Base-by-base conservation (phyloP, 23 tunicate genomes). In the Trididemnum nubilum region DNA sequence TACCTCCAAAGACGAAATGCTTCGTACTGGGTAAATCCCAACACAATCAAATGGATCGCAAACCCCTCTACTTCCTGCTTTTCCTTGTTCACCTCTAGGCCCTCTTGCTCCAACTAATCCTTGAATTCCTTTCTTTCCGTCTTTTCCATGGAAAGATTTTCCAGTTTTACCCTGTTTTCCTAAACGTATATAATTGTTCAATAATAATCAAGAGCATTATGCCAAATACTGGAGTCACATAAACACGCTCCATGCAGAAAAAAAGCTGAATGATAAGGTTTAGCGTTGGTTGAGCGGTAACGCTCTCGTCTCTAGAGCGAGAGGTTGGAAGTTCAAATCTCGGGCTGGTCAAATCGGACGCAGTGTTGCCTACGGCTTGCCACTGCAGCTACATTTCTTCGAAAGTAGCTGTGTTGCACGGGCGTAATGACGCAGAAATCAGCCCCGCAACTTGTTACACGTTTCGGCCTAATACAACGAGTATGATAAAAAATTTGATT, bases 81-180 rank as follows among this genome's bases (percentile, higher is more conserved):
- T 22, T 38, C 78, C 78, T 73, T 38, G 30, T 21, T 40, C 39
- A 22, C 78, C 78, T 73, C 78, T 38, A 2, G 33, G 30, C 15
- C 78, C 78, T 73, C 78, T 38, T 12, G 57, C 78, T 37, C 78
- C 78, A 38, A 73, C 24, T 21, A 73, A 2, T 5, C 58, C 78
- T 30, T 73, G 78, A n/a, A 15, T 25, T 15, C 78, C 78, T 39
- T 73, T 73, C 29, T 38, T 73, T 5, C 58, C 78, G 24, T 39
- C 28, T 38, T 26, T n/a, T 37, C 58, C 58, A 37, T 34, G 29
- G 25, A 22, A 73, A 7, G 24, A 2, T 38, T 73, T 73, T 38
- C 78, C 78, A 3, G 58, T 57, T 73, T 73, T 39, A 7, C 78
- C 78, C 21, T 12, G 57, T 5, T 40, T 23, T 22, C 78, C 78